A percentile compares a stretch with the other conserved stretches of the same genome.
Evolutionary conservation across 2,797 vertebrate genomes (phyloP).

Genomic region (Apodemus agrarius): DNA sequence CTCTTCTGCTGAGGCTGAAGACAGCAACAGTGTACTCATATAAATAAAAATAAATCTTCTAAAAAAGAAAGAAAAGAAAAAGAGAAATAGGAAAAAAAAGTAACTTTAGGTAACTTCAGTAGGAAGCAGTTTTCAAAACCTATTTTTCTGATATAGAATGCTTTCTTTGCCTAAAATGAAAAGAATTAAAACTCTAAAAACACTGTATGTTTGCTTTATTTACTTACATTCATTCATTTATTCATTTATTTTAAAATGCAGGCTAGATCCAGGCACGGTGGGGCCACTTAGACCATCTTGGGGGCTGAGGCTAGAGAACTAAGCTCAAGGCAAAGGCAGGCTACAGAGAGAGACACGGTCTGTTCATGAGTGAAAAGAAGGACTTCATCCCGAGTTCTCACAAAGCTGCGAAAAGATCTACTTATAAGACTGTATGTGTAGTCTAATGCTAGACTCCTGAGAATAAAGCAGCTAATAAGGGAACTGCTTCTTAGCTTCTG

Average conservation of each 20-base stretch:
- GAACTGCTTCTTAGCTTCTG: neutral
- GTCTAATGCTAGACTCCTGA: neutral
- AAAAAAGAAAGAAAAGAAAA: neutral
- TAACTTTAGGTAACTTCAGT: neutral
- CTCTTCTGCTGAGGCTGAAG: no score
- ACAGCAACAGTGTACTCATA: no score
- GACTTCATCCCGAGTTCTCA: neutral
- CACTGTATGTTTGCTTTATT: neutral
- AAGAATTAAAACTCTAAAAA: slow-evolving; percentile 32
- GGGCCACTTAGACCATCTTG: neutral
- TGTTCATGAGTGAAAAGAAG: neutral
- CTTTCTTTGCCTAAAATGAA: neutral
- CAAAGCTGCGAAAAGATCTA: neutral
- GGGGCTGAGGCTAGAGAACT: neutral
- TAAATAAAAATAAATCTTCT: no score
- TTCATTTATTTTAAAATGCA: neutral
- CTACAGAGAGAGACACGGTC: neutral
- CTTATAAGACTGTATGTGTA: neutral
- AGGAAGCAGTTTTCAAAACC: neutral
- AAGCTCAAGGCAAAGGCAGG: neutral
- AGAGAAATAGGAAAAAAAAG: neutral
- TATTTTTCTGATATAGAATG: neutral
- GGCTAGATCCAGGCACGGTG: neutral
- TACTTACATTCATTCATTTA: no score
- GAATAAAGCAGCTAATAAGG: neutral